Conservation (phyloP, 2,113 vertebrate species). For the Etheostoma cragini region DNA sequence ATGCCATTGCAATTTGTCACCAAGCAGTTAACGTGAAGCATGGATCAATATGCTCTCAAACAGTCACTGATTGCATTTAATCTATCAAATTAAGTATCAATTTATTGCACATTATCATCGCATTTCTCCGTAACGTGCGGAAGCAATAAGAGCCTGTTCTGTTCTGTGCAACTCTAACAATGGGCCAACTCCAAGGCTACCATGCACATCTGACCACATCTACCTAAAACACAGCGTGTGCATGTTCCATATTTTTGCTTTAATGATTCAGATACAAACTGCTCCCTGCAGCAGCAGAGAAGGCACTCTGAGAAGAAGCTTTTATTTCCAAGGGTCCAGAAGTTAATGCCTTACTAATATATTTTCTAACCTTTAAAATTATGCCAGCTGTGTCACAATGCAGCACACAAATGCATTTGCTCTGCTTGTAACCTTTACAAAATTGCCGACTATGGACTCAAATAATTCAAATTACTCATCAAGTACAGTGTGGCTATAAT, state of each 20-base stretch:
- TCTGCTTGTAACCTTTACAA: conserved; percentile 73
- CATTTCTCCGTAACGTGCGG: conserved; percentile 41
- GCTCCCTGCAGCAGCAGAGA: conserved; percentile 35
- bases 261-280: conserved; percentile 56
- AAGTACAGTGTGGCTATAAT: conserved; percentile 34
- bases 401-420: conserved; percentile 62
- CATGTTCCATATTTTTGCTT: conserved; percentile 34
- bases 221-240: conserved; percentile 22
- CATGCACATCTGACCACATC: neutral
- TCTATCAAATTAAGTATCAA: conserved; percentile 61
- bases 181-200: neutral
- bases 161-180: conserved; percentile 4
- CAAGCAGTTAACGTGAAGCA: conserved; percentile 42
- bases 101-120: conserved; percentile 64
- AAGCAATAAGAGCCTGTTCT: conserved; percentile 38
- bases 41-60: conserved; percentile 67
- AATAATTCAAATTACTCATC: conserved; percentile 60
- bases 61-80: conserved; percentile 50
- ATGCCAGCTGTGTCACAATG: conserved; percentile 63
- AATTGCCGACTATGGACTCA: conserved; percentile 62
- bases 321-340: conserved; percentile 61
- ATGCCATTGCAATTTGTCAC: conserved; percentile 55
- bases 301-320: conserved; percentile 51
- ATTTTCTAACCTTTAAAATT: conserved; percentile 77
- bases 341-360: conserved; percentile 75